Percentiles rank a stretch among this genome's conserved stretches.
Conservation (phyloP, 2,888 invertebrate species). For the Chrysolina oricalcia region DNA sequence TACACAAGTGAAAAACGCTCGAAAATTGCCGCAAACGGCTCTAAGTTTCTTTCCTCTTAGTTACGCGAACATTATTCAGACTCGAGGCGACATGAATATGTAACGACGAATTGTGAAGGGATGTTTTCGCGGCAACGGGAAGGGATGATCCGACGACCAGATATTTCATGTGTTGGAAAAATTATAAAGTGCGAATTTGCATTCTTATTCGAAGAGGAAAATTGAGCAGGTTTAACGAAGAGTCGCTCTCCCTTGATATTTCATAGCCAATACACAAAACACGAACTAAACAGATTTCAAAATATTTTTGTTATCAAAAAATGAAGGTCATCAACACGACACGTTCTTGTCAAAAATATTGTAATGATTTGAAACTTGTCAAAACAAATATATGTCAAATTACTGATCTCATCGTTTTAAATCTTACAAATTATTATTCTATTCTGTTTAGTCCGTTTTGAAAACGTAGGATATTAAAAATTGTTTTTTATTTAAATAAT, state of each 20-base stretch:
- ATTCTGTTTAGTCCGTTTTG: too few species aligned
- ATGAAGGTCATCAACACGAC: too few species aligned
- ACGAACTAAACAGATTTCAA: not conserved
- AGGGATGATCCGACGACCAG: not conserved
- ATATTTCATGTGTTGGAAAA: not conserved
- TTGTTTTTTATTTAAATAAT: too few species aligned
- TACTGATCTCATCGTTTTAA: too few species aligned
- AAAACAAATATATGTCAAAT: too few species aligned
- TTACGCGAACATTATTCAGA: slow-evolving; percentile 24
- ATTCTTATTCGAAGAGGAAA: too few species aligned
- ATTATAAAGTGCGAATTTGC: not conserved
- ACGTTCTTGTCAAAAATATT: too few species aligned
- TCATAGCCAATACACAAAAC: too few species aligned
- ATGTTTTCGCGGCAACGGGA: not conserved
- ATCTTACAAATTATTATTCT: too few species aligned
- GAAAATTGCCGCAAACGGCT: slow-evolving; percentile 32
- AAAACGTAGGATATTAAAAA: too few species aligned
- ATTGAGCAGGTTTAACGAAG: not conserved
- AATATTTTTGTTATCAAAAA: not conserved
- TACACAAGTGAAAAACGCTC: slow-evolving; percentile 32
- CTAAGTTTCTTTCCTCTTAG: slow-evolving; percentile 27
- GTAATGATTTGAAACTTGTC: too few species aligned
- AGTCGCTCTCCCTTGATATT: not conserved
- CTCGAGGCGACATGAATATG: slow-evolving; percentile 29
- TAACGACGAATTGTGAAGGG: slow-evolving; percentile 7